Percentiles rank a stretch among this genome's conserved stretches.
phyloP scores from a whole-genome alignment of 2,888 invertebrate genomes.

The Drosophila colorata region DNA sequence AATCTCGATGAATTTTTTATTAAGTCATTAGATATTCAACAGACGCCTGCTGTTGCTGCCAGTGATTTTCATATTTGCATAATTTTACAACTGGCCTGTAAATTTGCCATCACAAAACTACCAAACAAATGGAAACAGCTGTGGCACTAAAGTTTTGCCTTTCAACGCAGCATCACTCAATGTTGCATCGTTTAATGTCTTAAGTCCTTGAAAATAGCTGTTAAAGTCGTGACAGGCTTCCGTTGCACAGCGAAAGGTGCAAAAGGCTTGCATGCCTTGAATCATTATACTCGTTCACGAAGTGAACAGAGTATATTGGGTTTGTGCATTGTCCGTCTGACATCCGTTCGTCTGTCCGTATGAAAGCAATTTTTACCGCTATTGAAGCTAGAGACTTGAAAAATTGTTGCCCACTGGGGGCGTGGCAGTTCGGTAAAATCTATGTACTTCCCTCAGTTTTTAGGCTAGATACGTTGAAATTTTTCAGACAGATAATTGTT shows the following conservation, averaged over 20 bases:
- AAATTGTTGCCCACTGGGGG: no score
- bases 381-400: no score
- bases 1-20: neutral
- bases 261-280: slow-evolving; percentile 16
- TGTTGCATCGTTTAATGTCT: slow-evolving; percentile 17
- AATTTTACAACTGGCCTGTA: slow-evolving; percentile 44
- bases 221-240: neutral
- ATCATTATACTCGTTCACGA: no score
- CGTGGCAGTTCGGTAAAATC: no score
- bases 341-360: no score
- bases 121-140: slow-evolving; percentile 39
- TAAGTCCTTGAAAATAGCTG: neutral
- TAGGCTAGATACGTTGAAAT: no score
- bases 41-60: slow-evolving; percentile 29
- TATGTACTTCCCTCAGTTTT: no score
- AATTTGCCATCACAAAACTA: slow-evolving; percentile 46
- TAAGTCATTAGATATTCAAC: slow-evolving; percentile 33
- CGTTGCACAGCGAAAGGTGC: slow-evolving; percentile 20
- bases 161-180: slow-evolving; percentile 1
- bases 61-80: slow-evolving; percentile 41
- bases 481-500: no score
- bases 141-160: slow-evolving; percentile 32
- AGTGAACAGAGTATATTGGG: no score
- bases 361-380: no score
- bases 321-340: no score